These are phyloP conservation scores for Eucidaris tribuloides DNA, from an alignment of 35 echinoderm and acorn worm genomes.

Conservation along the genomic window DNA sequence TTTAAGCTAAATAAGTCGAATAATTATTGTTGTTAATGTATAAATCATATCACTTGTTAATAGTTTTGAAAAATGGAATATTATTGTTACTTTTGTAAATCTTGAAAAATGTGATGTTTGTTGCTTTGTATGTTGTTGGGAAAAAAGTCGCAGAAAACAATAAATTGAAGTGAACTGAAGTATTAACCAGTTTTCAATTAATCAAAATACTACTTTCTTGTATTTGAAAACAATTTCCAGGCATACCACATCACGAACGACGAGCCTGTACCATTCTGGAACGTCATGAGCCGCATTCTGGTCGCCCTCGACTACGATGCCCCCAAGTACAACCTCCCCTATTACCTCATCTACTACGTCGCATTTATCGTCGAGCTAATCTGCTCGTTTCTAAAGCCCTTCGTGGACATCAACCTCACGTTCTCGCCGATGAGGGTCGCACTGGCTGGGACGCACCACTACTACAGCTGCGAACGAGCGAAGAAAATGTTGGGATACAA, in stretches of 20 bases:
- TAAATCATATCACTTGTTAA: too few relatives aligned
- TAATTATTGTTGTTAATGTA: too few relatives aligned
- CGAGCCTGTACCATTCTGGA: constrained; percentile 91
- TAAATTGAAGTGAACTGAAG: too few relatives aligned
- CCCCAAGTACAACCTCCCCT: constrained; percentile 77
- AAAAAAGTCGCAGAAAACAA: too few relatives aligned
- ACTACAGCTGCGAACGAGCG: constrained; percentile 93
- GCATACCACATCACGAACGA: constrained; percentile 92
- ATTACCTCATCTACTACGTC: constrained; percentile 65
- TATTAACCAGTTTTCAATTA: too few relatives aligned
- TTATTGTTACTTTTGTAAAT: too few relatives aligned
- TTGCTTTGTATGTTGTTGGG: too few relatives aligned
- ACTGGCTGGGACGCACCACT: constrained; percentile 76
- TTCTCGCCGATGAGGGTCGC: constrained; percentile 74
- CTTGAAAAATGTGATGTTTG: too few relatives aligned
- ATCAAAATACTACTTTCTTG: too few relatives aligned
- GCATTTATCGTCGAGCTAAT: constrained; percentile 73
- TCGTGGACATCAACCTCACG: constrained; percentile 53
- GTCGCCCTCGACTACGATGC: constrained; percentile 64
- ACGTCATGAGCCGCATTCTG: constrained; percentile 75
- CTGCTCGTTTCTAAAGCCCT: constrained; percentile 54
- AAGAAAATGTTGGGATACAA: constrained; percentile 82
- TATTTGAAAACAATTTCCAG: too few relatives aligned
- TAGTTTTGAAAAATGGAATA: too few relatives aligned
- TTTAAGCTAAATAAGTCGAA: too few relatives aligned